Evolutionary conservation across 1,140 invertebrate species (phyloP), one percentile per base, ranked within the genome.

Genomic region (Bombus balteatus): DNA sequence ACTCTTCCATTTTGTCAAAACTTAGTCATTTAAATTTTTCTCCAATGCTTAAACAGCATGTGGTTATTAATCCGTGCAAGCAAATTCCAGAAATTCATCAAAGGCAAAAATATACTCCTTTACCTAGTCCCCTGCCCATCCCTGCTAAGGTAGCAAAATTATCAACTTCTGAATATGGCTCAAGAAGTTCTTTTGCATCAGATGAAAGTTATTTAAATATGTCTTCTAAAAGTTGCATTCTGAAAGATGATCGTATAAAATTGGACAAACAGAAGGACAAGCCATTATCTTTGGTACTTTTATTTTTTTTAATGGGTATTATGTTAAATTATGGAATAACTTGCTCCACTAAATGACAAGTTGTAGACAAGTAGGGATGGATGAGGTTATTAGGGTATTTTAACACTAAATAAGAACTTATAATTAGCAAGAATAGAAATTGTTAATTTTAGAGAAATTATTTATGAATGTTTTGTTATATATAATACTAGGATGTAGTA

Each of bases 21-120:
- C 65, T 93, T 2, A 91, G 89, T 65, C 89, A 94, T 15, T 91
- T 94, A 13, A 92, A 91, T 75, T 91, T 94, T 65, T 90, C 92
- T 37, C 90, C 91, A 18, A 84, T 89, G 3, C 92, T 92, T 79
- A 92, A 92, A 57, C 91, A 92, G 47, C 86, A 92, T 28, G 92
- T 91, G 80, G 81, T 87, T 59, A 87, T 86, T 10, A 90, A 76
- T 68, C 85, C 92, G n/a, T 71, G 53, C 1, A 78, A 81, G 70
- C 57, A 80, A 73, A 87, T 22, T 66, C 86, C 68, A 34, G 88
- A 88, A 70, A 82, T 57, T 47, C 81, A 76, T 86, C 57, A 65
- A 71, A 84, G 68, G 71, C 93, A 93, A 25, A 94, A 92, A 72
- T 94, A 94, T 74, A 94, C 92, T 53, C 92, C 91, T 28, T 87